phyloP scores from a whole-genome alignment of 2,797 vertebrate species.

The Acrossocheilus fasciatus region DNA sequence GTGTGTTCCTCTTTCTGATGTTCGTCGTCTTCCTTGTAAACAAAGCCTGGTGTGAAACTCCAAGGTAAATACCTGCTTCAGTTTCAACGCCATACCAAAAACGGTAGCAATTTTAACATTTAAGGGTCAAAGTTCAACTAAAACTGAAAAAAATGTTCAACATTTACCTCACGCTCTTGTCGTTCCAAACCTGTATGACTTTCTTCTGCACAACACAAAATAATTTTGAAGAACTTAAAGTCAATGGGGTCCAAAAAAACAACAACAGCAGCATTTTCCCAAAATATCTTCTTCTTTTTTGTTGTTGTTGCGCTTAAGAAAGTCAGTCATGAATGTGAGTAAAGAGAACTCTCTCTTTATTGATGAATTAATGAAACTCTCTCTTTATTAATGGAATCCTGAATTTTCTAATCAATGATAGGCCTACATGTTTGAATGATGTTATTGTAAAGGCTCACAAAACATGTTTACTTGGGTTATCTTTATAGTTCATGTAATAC shows the following conservation, averaged over 20 bases:
- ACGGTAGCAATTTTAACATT: not conserved
- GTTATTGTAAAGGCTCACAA: not conserved
- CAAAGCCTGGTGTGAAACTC: conserved; percentile 79
- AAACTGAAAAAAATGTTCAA: not conserved
- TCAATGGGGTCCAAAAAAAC: not conserved
- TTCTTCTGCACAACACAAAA: not conserved
- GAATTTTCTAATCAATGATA: not conserved
- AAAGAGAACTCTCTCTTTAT: not conserved
- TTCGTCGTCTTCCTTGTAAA: conserved; percentile 80
- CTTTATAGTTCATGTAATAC: not conserved
- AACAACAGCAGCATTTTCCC: not conserved
- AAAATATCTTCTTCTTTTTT: not conserved
- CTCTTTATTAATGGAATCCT: not conserved
- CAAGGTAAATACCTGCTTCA: conserved; percentile 61
- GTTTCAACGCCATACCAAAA: not conserved
- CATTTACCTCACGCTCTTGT: not conserved
- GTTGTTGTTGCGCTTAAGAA: not conserved
- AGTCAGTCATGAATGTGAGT: not conserved
- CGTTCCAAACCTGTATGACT: not conserved
- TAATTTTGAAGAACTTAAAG: not conserved
- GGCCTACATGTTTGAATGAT: not conserved
- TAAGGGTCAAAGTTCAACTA: not conserved
- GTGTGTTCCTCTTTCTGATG: conserved; percentile 80
- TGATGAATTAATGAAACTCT: not conserved
- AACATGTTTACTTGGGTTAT: not conserved